These are phyloP conservation scores for Eupristina koningsbergeri DNA, from an alignment of 1,140 invertebrate genomes.

Conservation along the genomic window DNA sequence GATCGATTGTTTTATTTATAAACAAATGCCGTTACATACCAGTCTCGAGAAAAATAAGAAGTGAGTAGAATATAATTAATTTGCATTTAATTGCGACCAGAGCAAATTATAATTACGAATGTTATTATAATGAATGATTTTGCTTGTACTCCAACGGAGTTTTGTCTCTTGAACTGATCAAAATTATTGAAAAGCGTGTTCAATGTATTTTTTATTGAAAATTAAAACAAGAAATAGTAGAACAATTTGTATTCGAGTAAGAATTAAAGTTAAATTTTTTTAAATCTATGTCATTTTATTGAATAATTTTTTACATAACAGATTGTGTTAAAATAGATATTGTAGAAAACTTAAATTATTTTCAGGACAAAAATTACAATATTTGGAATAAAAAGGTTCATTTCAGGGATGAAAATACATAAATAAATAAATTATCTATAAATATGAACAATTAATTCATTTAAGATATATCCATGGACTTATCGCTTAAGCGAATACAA, in stretches of 20 bases:
- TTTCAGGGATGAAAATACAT: no score
- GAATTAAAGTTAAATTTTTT: conserved; percentile 19
- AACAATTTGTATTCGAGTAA: conserved; percentile 17
- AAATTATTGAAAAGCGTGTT: conserved; percentile 20
- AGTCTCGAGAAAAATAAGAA: neutral
- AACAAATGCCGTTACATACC: neutral
- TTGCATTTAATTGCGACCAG: conserved; percentile 36
- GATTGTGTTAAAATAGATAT: no score
- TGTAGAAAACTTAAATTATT: no score
- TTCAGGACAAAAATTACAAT: no score
- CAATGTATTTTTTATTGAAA: conserved; percentile 12
- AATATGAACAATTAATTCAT: no score
- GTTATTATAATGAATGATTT: conserved; percentile 17
- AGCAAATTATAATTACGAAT: conserved; percentile 29
- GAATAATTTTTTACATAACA: no score
- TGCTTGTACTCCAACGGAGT: neutral
- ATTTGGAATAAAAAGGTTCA: no score
- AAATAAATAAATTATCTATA: no score
- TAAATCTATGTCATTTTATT: no score
- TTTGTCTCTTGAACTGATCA: conserved; percentile 49
- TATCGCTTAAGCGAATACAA: no score
- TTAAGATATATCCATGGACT: no score
- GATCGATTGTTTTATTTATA: conserved; percentile 45
- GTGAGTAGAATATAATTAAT: conserved; percentile 31
- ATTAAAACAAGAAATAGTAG: conserved; percentile 17